phyloP scores from a whole-genome alignment of 2,888 invertebrate species.

The Caenorhabditis sp. region DNA sequence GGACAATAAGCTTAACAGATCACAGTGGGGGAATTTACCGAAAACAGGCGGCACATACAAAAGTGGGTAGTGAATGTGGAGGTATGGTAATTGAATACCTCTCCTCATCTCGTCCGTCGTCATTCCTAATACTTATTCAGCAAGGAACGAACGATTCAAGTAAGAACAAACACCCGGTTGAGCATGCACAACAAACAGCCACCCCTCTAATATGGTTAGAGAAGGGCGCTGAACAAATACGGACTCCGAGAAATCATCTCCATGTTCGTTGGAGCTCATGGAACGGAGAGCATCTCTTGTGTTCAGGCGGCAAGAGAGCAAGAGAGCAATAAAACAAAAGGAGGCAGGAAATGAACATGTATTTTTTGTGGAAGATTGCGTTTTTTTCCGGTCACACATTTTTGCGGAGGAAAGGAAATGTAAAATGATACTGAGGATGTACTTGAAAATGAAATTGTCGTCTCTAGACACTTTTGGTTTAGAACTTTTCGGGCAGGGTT shows the following conservation, averaged over 20 bases:
- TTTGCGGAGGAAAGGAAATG: constrained; percentile 36
- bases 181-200: constrained; percentile 62
- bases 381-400: constrained; percentile 37
- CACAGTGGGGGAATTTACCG: constrained; percentile 6
- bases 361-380: neutral
- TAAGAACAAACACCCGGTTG: constrained; percentile 55
- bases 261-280: constrained; percentile 31
- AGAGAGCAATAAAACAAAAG: constrained; percentile 42
- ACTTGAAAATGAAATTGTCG: constrained; percentile 35
- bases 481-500: neutral
- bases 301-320: constrained; percentile 27
- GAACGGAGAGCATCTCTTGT: constrained; percentile 25
- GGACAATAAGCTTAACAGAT: constrained; percentile 18
- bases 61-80: constrained; percentile 39
- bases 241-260: constrained; percentile 26
- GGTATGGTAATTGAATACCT: constrained; percentile 60
- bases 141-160: constrained; percentile 42
- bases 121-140: constrained; percentile 49
- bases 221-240: constrained; percentile 42
- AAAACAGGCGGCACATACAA: constrained; percentile 31
- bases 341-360: constrained; percentile 16
- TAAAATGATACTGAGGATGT: constrained; percentile 41
- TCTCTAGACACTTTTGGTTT: constrained; percentile 36
- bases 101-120: constrained; percentile 10
- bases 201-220: constrained; percentile 50